These are phyloP conservation scores for Melanostoma scalare DNA, from an alignment of 2,888 invertebrate species.

Conservation along the genomic window DNA sequence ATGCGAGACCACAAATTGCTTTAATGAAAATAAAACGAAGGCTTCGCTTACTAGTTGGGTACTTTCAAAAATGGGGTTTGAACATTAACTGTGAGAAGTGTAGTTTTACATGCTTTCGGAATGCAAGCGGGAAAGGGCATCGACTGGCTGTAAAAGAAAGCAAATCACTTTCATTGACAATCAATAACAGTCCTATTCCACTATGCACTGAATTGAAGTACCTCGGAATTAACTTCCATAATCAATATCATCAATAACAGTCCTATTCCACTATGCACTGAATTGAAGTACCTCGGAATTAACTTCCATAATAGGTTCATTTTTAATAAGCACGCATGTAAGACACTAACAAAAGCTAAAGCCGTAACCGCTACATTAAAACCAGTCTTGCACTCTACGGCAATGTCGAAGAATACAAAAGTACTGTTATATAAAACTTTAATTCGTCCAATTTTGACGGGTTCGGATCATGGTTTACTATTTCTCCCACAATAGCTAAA, in stretches of 20 bases:
- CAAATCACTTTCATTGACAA: neutral
- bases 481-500: too few species aligned
- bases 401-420: slow-evolving; percentile 7
- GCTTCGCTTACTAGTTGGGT: too few species aligned
- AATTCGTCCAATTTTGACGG: too few species aligned
- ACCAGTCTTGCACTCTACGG: slow-evolving; percentile 1
- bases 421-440: neutral
- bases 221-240: too few species aligned
- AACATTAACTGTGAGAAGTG: too few species aligned
- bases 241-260: slow-evolving; percentile 7
- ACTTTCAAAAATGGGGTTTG: too few species aligned
- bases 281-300: too few species aligned
- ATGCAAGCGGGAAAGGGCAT: too few species aligned
- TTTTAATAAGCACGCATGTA: slow-evolving; percentile 1
- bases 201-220: slow-evolving; percentile 1
- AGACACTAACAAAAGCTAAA: neutral
- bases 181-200: slow-evolving; percentile 1
- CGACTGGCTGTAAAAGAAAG: too few species aligned
- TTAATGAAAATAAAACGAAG: too few species aligned
- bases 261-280: neutral
- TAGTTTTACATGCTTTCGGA: too few species aligned
- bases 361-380: slow-evolving; percentile 5
- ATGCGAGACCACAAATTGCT: neutral
- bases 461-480: too few species aligned
- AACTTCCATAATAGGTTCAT: neutral